Conservation (phyloP, 37 sponge, comb jelly and placozoan genomes). For the Sycon ciliatum region DNA sequence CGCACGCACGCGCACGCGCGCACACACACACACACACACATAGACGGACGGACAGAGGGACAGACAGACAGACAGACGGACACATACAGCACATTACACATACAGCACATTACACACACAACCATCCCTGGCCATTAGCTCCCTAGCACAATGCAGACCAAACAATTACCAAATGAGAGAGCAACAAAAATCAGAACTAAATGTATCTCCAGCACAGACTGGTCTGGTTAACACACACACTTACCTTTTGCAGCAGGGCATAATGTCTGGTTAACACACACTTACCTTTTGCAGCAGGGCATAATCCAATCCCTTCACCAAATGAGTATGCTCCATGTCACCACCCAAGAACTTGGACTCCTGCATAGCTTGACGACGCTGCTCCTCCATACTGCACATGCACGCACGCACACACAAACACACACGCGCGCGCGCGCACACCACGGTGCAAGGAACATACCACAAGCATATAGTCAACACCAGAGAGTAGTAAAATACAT, state of each 20-base stretch:
- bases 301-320: constrained; percentile 97
- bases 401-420: too few relatives aligned
- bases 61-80: neutral
- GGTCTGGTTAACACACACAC: neutral
- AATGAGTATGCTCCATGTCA: constrained; percentile 96
- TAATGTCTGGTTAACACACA: neutral
- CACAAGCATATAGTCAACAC: too few relatives aligned
- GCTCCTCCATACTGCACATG: constrained; percentile 40
- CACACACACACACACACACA: neutral
- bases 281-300: constrained; percentile 88
- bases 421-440: too few relatives aligned
- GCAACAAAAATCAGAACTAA: too few relatives aligned
- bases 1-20: neutral
- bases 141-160: neutral
- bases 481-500: too few relatives aligned
- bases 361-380: constrained; percentile 68
- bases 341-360: constrained; percentile 96
- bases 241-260: constrained; percentile 79
- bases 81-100: constrained; percentile 11
- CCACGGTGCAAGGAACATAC: too few relatives aligned
- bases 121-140: neutral
- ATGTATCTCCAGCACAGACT: too few relatives aligned
- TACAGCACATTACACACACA: neutral
- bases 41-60: too few relatives aligned
- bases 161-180: neutral